Percentiles rank a stretch among this genome's conserved stretches.
Conservation (phyloP, 2,113 vertebrate genomes). For the Rhynchomys soricoides region DNA sequence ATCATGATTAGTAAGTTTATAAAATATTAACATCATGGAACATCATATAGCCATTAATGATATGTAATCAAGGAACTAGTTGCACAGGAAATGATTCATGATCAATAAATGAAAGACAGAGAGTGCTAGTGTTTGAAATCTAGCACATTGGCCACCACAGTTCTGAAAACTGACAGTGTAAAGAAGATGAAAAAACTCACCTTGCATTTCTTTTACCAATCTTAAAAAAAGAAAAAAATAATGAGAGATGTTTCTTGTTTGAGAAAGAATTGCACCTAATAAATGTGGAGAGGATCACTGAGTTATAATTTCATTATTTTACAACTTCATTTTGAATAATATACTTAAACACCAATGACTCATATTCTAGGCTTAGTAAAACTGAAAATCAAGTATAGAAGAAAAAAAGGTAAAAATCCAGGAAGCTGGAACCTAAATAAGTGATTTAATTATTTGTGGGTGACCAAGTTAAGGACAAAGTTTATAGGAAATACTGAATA, state of each 20-base stretch:
- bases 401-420: not conserved
- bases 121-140: not conserved
- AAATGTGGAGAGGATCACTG: not conserved
- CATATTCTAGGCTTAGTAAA: not conserved
- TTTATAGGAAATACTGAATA: not conserved
- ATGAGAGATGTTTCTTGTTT: not conserved
- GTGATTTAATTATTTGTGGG: not conserved
- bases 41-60: not conserved
- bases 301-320: constrained; percentile 25
- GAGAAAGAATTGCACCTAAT: not conserved
- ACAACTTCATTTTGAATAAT: not conserved
- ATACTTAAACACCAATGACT: not conserved
- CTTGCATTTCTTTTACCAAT: constrained; percentile 5
- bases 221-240: not conserved
- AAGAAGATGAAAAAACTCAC: not conserved
- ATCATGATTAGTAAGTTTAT: not conserved
- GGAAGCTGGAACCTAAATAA: not conserved
- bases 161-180: not conserved
- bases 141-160: not conserved
- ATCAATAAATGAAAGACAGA: not conserved
- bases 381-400: not conserved
- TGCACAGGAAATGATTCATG: not conserved
- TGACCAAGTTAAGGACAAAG: not conserved
- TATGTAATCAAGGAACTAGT: not conserved
- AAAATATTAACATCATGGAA: not conserved